phyloP scores from a whole-genome alignment of 2,797 vertebrate genomes.

The Premnoplex brunnescens region DNA sequence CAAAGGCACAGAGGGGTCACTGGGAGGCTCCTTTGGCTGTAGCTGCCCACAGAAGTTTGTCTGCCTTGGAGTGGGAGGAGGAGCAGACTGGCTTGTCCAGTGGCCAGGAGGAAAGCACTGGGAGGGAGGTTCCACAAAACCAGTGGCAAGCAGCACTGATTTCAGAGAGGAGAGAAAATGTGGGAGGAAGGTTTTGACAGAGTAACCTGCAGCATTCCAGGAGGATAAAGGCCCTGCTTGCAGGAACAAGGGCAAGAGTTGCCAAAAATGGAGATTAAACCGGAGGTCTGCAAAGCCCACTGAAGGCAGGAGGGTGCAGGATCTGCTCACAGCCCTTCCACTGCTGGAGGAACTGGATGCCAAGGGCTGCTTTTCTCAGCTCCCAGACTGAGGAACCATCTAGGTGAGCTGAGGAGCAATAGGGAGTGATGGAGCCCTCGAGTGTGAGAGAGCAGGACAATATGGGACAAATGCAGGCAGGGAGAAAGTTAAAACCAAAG shows the following conservation, averaged over 20 bases:
- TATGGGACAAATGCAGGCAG: neutral
- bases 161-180: neutral
- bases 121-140: conserved; percentile 14
- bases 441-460: neutral
- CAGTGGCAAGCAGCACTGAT: neutral
- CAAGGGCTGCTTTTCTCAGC: neutral
- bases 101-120: neutral
- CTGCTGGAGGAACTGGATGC: neutral
- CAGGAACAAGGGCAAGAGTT: neutral
- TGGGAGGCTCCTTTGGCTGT: neutral
- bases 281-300: neutral
- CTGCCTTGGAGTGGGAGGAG: conserved; percentile 21
- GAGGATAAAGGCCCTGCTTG: neutral
- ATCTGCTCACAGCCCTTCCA: neutral
- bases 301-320: neutral
- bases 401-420: neutral
- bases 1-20: neutral
- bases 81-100: conserved; percentile 4
- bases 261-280: neutral
- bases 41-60: neutral
- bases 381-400: neutral
- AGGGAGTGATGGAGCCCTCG: neutral
- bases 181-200: neutral
- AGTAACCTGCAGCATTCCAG: neutral
- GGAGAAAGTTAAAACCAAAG: neutral